Conservation (phyloP, 2,888 invertebrate species). For the Alviniconcha strummeri region DNA sequence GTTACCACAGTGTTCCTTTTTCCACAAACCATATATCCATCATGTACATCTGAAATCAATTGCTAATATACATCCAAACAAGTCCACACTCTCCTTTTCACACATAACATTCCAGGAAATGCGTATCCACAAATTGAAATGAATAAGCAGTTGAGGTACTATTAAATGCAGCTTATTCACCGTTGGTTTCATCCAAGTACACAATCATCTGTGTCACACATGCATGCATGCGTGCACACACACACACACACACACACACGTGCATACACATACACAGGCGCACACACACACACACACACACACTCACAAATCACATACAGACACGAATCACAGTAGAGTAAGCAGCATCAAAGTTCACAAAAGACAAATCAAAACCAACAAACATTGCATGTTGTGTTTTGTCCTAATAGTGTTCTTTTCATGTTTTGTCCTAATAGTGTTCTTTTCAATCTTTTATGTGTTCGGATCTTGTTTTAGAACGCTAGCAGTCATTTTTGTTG, state of each 20-base stretch:
- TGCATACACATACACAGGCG: background rate
- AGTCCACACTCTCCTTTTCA: background rate
- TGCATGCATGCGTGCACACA: no score
- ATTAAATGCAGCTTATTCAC: no score
- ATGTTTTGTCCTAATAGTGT: background rate
- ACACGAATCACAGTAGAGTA: background rate
- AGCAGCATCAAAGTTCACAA: background rate
- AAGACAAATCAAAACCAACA: background rate
- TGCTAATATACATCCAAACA: slow-evolving; percentile 1
- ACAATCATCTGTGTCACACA: no score
- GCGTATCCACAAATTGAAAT: no score
- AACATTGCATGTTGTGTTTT: background rate
- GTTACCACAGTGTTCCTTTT: no score
- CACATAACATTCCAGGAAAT: background rate
- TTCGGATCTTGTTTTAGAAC: background rate
- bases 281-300: slow-evolving; percentile 15
- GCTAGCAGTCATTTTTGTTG: background rate
- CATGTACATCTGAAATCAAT: no score
- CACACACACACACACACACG: no score
- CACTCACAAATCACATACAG: background rate
- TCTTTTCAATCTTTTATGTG: background rate
- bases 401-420: background rate
- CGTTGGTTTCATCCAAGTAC: no score
- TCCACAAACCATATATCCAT: no score
- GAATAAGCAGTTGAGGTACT: no score